Conservation (phyloP, 2,888 invertebrate species). For the Thera obeliscata region DNA sequence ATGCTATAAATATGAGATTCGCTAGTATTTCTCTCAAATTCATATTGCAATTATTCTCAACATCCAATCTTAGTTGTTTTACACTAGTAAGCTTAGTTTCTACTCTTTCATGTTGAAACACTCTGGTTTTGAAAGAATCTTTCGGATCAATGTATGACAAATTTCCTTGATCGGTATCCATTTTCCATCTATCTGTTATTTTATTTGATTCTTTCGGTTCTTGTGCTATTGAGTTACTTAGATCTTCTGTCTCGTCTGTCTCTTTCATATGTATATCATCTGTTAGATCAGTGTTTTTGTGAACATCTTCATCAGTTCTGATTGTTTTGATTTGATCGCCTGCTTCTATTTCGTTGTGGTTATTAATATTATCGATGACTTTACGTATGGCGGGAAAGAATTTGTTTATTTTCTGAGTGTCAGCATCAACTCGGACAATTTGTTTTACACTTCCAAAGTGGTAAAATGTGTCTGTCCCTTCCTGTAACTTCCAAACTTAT, state of each 20-base stretch:
- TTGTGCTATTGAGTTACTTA: constrained; percentile 62
- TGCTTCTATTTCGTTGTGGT: constrained; percentile 1
- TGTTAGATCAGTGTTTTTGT: constrained; percentile 15
- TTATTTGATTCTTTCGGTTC: constrained; percentile 60
- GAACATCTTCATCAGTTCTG: constrained; percentile 5
- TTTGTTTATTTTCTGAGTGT: constrained; percentile 94
- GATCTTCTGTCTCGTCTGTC: constrained; percentile 40
- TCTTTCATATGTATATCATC: constrained; percentile 32
- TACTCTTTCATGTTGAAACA: constrained; percentile 78
- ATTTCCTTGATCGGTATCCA: constrained; percentile 60
- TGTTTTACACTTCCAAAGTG: no score
- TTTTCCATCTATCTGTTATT: constrained; percentile 62
- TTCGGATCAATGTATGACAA: constrained; percentile 75
- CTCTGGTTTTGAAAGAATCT: constrained; percentile 82
- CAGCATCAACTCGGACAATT: constrained; percentile 92
- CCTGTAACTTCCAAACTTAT: no score
- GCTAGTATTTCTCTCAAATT: constrained; percentile 90
- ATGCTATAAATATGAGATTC: constrained; percentile 95
- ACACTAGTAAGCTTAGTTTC: constrained; percentile 93
- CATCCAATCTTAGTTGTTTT: constrained; percentile 87
- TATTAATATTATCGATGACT: constrained; percentile 13
- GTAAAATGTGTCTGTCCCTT: no score
- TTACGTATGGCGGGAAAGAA: constrained; percentile 80
- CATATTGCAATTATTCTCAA: constrained; percentile 88
- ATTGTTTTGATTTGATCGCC: constrained; percentile 6